These are phyloP conservation scores for Paracyclopina nana DNA, from an alignment of 1,140 invertebrate genomes.

Conservation along the genomic window DNA sequence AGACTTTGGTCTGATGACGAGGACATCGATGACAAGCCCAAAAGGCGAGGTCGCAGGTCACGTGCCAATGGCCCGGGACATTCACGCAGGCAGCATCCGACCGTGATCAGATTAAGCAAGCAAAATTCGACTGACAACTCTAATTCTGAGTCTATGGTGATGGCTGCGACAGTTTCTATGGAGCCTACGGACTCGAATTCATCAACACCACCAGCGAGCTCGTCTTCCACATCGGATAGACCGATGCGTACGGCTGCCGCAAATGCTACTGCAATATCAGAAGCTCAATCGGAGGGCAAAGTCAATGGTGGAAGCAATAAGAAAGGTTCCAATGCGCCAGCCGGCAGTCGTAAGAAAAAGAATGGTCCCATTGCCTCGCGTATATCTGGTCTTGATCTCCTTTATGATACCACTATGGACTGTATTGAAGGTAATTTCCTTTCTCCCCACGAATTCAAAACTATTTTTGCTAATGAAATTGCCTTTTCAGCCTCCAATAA, in stretches of 20 bases:
- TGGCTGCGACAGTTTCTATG: not conserved
- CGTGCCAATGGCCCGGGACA: too few species aligned
- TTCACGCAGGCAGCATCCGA: too few species aligned
- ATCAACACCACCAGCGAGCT: constrained; percentile 20
- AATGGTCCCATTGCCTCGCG: not conserved
- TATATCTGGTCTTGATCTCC: not conserved
- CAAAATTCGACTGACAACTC: too few species aligned
- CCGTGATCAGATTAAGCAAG: too few species aligned
- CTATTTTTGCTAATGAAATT: not conserved
- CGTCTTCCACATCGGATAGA: not conserved
- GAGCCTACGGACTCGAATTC: not conserved
- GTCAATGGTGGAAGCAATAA: too few species aligned
- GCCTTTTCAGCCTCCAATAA: not conserved
- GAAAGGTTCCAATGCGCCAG: too few species aligned
- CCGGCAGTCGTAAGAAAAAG: too few species aligned
- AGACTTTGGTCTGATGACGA: not conserved
- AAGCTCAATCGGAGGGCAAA: constrained; percentile 1
- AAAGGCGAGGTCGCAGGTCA: too few species aligned
- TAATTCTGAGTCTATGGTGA: too few species aligned
- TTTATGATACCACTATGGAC: not conserved
- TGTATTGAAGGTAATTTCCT: not conserved
- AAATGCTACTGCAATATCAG: constrained; percentile 11
- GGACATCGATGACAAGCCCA: not conserved
- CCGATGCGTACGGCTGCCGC: constrained; percentile 1
- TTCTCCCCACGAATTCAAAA: not conserved